These are phyloP conservation scores for Epinotia brunnichana DNA, from an alignment of 2,888 invertebrate species.

Conservation along the genomic window DNA sequence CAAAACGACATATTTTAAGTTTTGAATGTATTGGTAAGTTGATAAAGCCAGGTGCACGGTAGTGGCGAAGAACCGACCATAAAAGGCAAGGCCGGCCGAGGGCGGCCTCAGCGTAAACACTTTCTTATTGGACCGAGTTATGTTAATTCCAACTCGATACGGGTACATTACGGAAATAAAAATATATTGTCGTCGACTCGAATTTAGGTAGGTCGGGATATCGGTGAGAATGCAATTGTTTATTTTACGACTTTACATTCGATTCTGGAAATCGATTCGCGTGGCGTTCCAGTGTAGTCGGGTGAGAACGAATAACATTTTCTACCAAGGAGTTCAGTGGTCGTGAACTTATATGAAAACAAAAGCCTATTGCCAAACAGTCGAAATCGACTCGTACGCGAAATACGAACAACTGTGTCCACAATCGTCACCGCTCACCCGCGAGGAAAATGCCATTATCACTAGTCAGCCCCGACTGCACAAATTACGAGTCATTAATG, in stretches of 20 bases:
- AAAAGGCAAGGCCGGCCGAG: constrained; percentile 71
- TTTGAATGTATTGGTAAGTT: constrained; percentile 15
- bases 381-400: constrained; percentile 1
- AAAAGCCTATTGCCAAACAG: constrained; percentile 15
- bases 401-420: constrained; percentile 37
- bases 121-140: constrained; percentile 48
- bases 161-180: constrained; percentile 34
- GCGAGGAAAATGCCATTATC: constrained; percentile 28
- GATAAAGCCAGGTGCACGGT: constrained; percentile 28
- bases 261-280: neutral
- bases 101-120: constrained; percentile 51
- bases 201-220: constrained; percentile 20
- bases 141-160: constrained; percentile 36
- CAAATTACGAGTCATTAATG: constrained; percentile 23
- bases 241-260: neutral
- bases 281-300: neutral
- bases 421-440: constrained; percentile 29
- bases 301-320: neutral
- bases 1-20: constrained; percentile 10
- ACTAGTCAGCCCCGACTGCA: constrained; percentile 29
- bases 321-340: neutral
- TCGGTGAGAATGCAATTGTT: constrained; percentile 7
- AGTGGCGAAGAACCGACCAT: constrained; percentile 63
- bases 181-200: constrained; percentile 19
- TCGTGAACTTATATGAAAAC: constrained; percentile 1